These are phyloP conservation scores for Bathynomus jamesi DNA, from an alignment of 1,140 invertebrate species.

Conservation along the genomic window DNA sequence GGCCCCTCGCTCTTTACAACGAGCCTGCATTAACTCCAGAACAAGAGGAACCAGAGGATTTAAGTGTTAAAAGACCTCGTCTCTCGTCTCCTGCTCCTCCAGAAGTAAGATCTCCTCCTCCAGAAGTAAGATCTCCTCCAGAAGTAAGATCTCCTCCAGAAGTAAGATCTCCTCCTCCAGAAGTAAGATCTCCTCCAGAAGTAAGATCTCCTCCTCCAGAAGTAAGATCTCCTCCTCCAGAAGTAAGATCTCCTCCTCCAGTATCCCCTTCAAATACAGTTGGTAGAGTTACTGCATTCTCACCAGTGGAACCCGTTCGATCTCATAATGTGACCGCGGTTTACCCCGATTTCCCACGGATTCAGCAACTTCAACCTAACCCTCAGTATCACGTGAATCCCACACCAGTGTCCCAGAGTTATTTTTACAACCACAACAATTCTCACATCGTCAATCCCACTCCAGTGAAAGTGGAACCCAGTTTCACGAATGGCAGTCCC, in stretches of 20 bases:
- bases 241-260: background rate
- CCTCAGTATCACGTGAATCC: background rate
- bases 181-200: no score
- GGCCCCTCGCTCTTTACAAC: conserved; percentile 53
- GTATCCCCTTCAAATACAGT: background rate
- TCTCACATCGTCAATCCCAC: conserved; percentile 17
- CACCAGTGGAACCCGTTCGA: background rate
- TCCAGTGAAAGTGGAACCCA: conserved; percentile 5
- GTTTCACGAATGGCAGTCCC: conserved; percentile 5
- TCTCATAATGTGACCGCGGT: background rate
- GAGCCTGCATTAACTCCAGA: conserved; percentile 26
- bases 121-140: no score
- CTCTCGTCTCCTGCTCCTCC: conserved; percentile 14
- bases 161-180: no score
- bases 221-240: no score
- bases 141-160: no score
- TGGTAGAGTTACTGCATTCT: background rate
- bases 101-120: background rate
- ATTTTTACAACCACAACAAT: conserved; percentile 10
- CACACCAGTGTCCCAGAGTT: conserved; percentile 1
- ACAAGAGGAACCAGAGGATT: conserved; percentile 35
- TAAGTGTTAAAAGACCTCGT: conserved; percentile 33
- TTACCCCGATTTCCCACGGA: background rate
- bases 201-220: no score
- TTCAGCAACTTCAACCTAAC: background rate